Percentiles rank a stretch among this genome's conserved stretches.
Conservation (phyloP, 2,888 invertebrate genomes). For the Gasteruption jaculator region DNA sequence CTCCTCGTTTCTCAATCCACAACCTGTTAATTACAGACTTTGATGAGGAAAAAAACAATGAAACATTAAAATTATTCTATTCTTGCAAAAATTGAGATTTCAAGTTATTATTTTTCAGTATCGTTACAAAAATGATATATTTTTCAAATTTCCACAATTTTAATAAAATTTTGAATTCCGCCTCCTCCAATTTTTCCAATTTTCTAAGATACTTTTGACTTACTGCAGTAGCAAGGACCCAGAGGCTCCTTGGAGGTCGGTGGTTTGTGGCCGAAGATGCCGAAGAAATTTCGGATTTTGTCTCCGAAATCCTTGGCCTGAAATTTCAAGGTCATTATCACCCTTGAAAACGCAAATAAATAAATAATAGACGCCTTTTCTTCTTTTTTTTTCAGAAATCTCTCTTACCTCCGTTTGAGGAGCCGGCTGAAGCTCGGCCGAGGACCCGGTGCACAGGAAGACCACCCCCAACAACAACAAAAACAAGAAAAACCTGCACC, state of each 20-base stretch:
- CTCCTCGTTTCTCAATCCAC: conserved; percentile 78
- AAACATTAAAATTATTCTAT: background rate
- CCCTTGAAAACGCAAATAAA: conserved; percentile 13
- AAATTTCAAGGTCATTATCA: conserved; percentile 6
- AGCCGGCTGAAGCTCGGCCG: conserved; percentile 9
- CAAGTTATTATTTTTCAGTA: background rate
- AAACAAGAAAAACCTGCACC: too few relatives aligned
- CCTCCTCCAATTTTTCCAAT: conserved; percentile 3
- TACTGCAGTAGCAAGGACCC: conserved; percentile 63
- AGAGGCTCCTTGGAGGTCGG: conserved; percentile 58
- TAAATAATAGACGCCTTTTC: too few relatives aligned
- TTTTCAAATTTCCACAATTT: conserved; percentile 1
- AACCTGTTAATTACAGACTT: conserved; percentile 56
- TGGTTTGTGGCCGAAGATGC: conserved; percentile 64
- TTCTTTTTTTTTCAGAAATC: too few relatives aligned
- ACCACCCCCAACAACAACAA: too few relatives aligned
- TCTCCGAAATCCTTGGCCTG: conserved; percentile 21
- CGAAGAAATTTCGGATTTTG: conserved; percentile 43
- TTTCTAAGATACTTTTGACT: conserved; percentile 39
- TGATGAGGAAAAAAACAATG: conserved; percentile 7
- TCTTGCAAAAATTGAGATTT: too few relatives aligned
- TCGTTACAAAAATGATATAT: background rate
- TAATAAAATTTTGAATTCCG: conserved; percentile 14
- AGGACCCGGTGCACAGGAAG: conserved; percentile 12
- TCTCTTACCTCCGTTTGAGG: conserved; percentile 17